phyloP scores from a whole-genome alignment of 2,888 invertebrate species.

The Noctua janthina region DNA sequence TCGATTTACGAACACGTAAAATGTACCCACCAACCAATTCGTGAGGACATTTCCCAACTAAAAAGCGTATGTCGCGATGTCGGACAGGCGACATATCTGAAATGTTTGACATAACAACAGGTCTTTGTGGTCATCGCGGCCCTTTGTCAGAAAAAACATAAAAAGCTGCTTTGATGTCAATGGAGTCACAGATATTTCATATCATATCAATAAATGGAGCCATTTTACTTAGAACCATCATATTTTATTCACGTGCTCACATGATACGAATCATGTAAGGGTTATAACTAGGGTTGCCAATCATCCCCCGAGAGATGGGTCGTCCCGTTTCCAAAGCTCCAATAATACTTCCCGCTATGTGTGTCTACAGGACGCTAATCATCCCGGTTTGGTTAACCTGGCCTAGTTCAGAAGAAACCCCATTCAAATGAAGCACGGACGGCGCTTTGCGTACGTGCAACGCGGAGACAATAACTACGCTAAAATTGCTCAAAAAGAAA shows the following conservation, averaged over 20 bases:
- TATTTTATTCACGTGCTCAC: neutral
- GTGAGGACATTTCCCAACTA: constrained; percentile 16
- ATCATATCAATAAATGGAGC: constrained; percentile 19
- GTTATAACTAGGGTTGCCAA: neutral
- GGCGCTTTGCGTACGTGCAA: neutral
- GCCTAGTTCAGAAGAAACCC: neutral
- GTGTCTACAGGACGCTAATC: neutral
- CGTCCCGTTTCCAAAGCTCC: neutral
- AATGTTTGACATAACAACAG: constrained; percentile 45
- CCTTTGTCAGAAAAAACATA: constrained; percentile 40
- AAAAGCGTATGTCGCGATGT: constrained; percentile 11
- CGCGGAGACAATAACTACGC: neutral
- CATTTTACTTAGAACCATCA: neutral
- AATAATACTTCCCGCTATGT: neutral
- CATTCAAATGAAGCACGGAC: neutral
- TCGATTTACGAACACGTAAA: neutral
- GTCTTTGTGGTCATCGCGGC: constrained; percentile 50
- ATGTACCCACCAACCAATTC: neutral
- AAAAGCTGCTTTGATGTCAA: constrained; percentile 55
- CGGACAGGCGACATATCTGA: constrained; percentile 20
- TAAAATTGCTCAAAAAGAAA: neutral
- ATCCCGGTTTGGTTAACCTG: neutral
- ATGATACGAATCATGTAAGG: neutral
- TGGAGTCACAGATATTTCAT: constrained; percentile 30
- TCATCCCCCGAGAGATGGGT: neutral